Conservation (phyloP, 2,113 vertebrate genomes). For the Glaucidium brasilianum region DNA sequence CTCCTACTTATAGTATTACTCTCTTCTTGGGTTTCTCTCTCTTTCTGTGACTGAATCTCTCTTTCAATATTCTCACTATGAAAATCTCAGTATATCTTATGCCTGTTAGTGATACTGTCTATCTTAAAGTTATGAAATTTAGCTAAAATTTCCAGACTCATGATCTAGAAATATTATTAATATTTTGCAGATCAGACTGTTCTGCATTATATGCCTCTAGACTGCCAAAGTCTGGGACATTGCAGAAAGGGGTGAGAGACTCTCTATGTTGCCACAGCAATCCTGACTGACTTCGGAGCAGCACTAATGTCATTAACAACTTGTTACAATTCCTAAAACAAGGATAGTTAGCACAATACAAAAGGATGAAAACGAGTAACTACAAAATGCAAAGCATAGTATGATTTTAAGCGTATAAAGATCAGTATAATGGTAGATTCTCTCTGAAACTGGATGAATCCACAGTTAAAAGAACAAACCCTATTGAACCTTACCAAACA, state of each 20-base stretch:
- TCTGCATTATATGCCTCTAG: background rate
- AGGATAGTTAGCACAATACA: background rate
- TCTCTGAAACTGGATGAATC: background rate
- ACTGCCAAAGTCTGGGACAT: background rate
- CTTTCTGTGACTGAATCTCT: background rate
- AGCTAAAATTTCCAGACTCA: background rate
- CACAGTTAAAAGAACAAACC: background rate
- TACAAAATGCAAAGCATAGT: background rate
- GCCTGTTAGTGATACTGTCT: background rate
- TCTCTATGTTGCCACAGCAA: background rate
- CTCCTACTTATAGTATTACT: background rate
- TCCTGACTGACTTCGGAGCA: background rate
- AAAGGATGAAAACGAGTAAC: background rate
- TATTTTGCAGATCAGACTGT: background rate
- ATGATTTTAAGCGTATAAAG: background rate
- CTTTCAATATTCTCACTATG: background rate
- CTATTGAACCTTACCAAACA: background rate
- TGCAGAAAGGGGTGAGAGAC: background rate
- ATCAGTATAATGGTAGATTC: background rate
- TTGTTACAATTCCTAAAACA: background rate
- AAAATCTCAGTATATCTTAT: background rate
- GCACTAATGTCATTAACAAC: background rate
- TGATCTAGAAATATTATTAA: background rate
- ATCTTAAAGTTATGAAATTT: background rate
- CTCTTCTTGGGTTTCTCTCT: background rate